Percentiles rank a stretch among this genome's conserved stretches.
Evolutionary conservation across 2,888 invertebrate species (phyloP).

Genomic region (Lasioglossum leucozonium): DNA sequence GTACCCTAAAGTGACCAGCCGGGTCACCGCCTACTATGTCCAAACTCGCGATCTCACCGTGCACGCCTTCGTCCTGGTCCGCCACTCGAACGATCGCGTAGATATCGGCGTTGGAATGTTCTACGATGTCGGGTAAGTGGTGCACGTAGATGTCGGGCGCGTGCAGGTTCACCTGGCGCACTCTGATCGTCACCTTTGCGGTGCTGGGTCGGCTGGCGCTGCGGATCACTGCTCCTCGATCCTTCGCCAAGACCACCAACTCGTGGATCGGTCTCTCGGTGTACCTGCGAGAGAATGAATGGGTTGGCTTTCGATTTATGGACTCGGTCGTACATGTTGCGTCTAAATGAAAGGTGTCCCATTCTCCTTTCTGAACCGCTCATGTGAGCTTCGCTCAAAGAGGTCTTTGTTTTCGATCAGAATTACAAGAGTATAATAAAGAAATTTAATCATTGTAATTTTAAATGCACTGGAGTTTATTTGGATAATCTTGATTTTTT

Average conservation of each 20-base stretch:
- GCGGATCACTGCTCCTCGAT: constrained; percentile 90
- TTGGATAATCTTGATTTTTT: no score
- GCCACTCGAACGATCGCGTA: constrained; percentile 95
- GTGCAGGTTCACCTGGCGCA: constrained; percentile 92
- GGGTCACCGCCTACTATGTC: constrained; percentile 96
- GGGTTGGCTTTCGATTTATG: not conserved
- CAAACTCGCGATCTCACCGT: constrained; percentile 92
- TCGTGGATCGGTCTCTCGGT: constrained; percentile 90
- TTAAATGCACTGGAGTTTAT: no score
- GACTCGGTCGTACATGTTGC: no score
- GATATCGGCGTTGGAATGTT: constrained; percentile 92
- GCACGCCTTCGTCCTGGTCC: constrained; percentile 93
- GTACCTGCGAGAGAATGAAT: constrained; percentile 82
- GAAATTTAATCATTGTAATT: no score
- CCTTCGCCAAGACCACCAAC: constrained; percentile 93
- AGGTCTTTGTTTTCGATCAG: no score
- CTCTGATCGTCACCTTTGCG: constrained; percentile 91
- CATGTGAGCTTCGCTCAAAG: no score
- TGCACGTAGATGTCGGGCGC: constrained; percentile 93
- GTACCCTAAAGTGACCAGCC: constrained; percentile 94
- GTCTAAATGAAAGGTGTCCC: not conserved
- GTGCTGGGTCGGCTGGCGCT: constrained; percentile 88
- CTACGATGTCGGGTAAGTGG: constrained; percentile 92
- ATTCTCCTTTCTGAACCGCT: no score
- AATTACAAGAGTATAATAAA: no score